Percentiles rank a stretch among this genome's conserved stretches.
phyloP scores from a whole-genome alignment of 2,113 vertebrate species.

The Austrofundulus limnaeus region DNA sequence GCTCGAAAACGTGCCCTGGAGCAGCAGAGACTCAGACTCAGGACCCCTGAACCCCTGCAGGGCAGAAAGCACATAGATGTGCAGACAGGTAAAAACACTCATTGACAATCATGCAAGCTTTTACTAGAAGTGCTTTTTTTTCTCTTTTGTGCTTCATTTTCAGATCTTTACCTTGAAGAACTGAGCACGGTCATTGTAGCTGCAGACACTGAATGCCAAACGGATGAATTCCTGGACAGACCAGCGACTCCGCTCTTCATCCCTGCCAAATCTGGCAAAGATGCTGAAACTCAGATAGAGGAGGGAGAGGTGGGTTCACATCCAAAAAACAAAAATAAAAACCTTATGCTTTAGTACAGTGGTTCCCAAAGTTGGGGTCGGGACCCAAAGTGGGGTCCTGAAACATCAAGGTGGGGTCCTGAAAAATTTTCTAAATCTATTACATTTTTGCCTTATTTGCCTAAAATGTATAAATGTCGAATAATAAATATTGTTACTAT shows the following conservation, averaged over 20 bases:
- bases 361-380: no score
- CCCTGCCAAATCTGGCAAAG: constrained; percentile 89
- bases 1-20: constrained; percentile 71
- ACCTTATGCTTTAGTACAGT: no score
- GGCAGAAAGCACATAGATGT: constrained; percentile 84
- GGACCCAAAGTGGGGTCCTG: no score
- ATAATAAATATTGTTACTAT: no score
- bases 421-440: no score
- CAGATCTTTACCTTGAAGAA: constrained; percentile 93
- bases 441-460: no score
- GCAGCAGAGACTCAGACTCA: constrained; percentile 55
- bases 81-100: constrained; percentile 85
- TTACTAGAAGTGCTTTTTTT: neutral
- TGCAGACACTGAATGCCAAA: constrained; percentile 86
- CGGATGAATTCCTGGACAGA: constrained; percentile 89
- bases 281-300: constrained; percentile 88
- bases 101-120: neutral
- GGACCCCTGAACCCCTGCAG: constrained; percentile 80
- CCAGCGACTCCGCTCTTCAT: constrained; percentile 90
- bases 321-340: no score
- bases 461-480: no score
- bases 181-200: constrained; percentile 81
- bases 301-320: constrained; percentile 87
- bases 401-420: no score
- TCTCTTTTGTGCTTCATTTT: constrained; percentile 19